Evolutionary conservation across 2,113 vertebrate species (phyloP), one percentile per base, ranked within the genome.

Genomic region (Brachyhypopomus occidentalis): DNA sequence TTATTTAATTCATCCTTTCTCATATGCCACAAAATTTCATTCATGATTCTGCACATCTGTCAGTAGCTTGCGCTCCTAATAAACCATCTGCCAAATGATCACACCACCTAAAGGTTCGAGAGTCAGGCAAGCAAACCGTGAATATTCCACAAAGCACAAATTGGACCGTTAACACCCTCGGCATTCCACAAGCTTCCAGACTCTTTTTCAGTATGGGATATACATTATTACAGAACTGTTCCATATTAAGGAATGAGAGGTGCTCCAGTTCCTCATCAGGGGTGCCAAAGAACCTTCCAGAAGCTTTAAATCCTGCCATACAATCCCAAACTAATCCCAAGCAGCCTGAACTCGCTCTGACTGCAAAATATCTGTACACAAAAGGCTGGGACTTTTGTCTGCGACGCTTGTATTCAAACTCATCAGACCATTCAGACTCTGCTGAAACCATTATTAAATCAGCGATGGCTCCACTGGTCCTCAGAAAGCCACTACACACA

Each of bases 61-160:
- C 83, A 81, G 66, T 25, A 63, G 70, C 70, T 17, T 79, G 60
- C 59, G 75, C 64, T 74, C 48, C 70, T 83, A 79, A 85, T 66
- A 77, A 78, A 80, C 27, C 73, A 45, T 60, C 75, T 84, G 79
- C 77, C 78, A 79, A 71, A 79, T 77, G 82, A 81, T 64, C 56
- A 20, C 22, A 85, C 70, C 81, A 83, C 76, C 78, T 83, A 80
- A 56, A 79, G 60, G 67, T 71, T 66, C 74, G 69, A 27, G 59
- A 84, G 69, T 55, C 38, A 36, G 59, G 30, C 77, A 75, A 81
- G 62, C 41, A 72, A 75, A 20, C 81, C 38, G 72, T 83, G 63
- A 85, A 79, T 75, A 83, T 79, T 81, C 78, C 78, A 81, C 45
- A n/a, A 63, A 59, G 59, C 34, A 22, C 75, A 79, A 81, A 60